phyloP scores from a whole-genome alignment of 2,113 vertebrate genomes.

The Scopus umbretta region DNA sequence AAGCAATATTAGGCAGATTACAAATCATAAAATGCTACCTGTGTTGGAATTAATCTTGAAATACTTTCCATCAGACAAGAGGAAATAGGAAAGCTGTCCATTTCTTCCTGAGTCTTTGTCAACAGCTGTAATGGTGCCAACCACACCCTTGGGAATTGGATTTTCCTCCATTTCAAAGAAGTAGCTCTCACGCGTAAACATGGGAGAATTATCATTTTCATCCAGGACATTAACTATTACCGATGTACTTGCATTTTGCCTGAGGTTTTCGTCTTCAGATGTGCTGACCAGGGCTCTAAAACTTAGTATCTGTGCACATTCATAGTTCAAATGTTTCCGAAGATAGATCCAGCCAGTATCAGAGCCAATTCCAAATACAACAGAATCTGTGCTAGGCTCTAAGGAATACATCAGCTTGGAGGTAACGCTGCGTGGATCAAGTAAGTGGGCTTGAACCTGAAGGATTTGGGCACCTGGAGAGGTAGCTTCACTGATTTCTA shows the following conservation, averaged over 20 bases:
- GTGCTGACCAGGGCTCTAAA: constrained; percentile 75
- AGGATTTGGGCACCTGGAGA: constrained; percentile 71
- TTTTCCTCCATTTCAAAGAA: constrained; percentile 86
- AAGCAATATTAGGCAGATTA: background rate
- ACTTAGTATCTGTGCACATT: constrained; percentile 65
- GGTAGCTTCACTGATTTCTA: constrained; percentile 82
- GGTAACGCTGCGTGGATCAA: background rate
- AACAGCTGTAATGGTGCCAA: constrained; percentile 79
- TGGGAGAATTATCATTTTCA: constrained; percentile 86
- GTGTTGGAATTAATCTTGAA: constrained; percentile 92
- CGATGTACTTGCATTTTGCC: constrained; percentile 70
- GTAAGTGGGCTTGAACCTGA: constrained; percentile 73
- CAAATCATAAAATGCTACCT: constrained; percentile 73
- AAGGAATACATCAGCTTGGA: constrained; percentile 68
- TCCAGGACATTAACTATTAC: constrained; percentile 83
- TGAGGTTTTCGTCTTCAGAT: background rate
- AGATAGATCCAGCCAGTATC: constrained; percentile 84
- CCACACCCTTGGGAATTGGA: constrained; percentile 74
- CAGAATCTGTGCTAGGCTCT: constrained; percentile 56
- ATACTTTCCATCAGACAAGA: constrained; percentile 86
- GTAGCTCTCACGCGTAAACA: constrained; percentile 74
- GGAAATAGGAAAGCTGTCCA: constrained; percentile 84
- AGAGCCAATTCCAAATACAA: constrained; percentile 76
- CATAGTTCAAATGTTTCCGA: constrained; percentile 79
- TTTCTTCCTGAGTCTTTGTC: constrained; percentile 88